A percentile compares a stretch with the other conserved stretches of the same genome.
These are phyloP conservation scores for Strigamia maritima DNA, from an alignment of 2,888 invertebrate genomes.

Conservation along the genomic window DNA sequence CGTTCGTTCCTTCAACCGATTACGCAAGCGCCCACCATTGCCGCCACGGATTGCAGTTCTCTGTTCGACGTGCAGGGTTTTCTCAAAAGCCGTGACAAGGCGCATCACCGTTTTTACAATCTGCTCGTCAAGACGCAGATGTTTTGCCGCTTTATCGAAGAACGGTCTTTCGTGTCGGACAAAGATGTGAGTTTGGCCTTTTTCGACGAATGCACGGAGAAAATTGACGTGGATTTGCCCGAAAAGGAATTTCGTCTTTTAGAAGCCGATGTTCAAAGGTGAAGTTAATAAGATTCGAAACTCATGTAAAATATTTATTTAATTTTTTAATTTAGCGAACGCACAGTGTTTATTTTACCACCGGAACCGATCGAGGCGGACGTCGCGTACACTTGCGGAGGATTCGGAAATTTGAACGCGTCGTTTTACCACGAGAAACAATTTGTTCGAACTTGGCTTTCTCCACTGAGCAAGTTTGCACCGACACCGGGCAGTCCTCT, in stretches of 20 bases:
- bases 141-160: slow-evolving; percentile 98
- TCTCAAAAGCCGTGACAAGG: slow-evolving; percentile 81
- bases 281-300: neutral
- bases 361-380: slow-evolving; percentile 67
- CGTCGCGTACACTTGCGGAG: slow-evolving; percentile 49
- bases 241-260: slow-evolving; percentile 61
- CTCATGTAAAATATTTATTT: neutral
- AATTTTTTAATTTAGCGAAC: slow-evolving; percentile 62
- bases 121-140: slow-evolving; percentile 90
- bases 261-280: slow-evolving; percentile 64
- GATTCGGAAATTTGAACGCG: slow-evolving; percentile 52
- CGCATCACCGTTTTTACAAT: slow-evolving; percentile 71
- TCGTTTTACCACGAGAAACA: slow-evolving; percentile 53
- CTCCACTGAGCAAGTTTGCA: slow-evolving; percentile 50
- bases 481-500: slow-evolving; percentile 77
- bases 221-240: slow-evolving; percentile 51
- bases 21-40: slow-evolving; percentile 85
- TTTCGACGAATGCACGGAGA: slow-evolving; percentile 95
- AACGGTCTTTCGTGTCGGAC: slow-evolving; percentile 96
- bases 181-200: slow-evolving; percentile 92
- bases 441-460: slow-evolving; percentile 46
- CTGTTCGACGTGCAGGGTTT: slow-evolving; percentile 90
- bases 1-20: slow-evolving; percentile 83
- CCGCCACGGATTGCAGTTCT: slow-evolving; percentile 91
- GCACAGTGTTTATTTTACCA: slow-evolving; percentile 91